These are phyloP conservation scores for Coleophora deauratella DNA, from an alignment of 2,888 invertebrate species.

Conservation along the genomic window DNA sequence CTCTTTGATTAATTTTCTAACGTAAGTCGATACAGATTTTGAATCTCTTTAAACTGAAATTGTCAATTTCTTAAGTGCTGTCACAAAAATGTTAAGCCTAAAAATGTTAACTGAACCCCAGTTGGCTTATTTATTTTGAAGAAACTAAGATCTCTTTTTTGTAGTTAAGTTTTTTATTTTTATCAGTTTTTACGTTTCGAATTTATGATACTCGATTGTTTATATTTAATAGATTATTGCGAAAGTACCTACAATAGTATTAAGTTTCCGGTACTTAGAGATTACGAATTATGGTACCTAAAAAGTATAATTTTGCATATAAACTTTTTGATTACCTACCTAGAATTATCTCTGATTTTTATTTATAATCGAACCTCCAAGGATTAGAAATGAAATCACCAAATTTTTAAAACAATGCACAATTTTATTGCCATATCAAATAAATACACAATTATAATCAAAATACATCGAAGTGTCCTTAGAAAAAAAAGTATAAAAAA, in stretches of 20 bases:
- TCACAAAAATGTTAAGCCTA: too few relatives aligned
- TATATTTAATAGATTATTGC: too few relatives aligned
- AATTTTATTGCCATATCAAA: conserved; percentile 65
- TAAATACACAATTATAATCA: conserved; percentile 69
- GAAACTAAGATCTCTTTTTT: background rate
- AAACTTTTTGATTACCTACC: conserved; percentile 6
- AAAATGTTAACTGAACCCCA: too few relatives aligned
- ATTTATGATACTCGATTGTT: too few relatives aligned
- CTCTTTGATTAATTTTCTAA: too few relatives aligned
- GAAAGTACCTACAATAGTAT: too few relatives aligned
- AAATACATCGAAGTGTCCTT: conserved; percentile 33
- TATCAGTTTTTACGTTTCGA: too few relatives aligned
- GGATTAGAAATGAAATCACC: conserved; percentile 1
- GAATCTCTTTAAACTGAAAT: too few relatives aligned
- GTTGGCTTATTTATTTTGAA: background rate
- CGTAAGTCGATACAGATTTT: too few relatives aligned
- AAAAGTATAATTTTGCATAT: conserved; percentile 13
- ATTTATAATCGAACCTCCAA: too few relatives aligned
- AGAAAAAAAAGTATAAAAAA: conserved; percentile 11
- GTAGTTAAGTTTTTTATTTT: background rate
- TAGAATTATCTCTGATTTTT: background rate
- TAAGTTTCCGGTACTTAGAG: background rate
- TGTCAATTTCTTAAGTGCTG: too few relatives aligned
- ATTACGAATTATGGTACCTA: conserved; percentile 12
- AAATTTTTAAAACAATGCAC: conserved; percentile 23